Evolutionary conservation across 23 tunicate species (phyloP), one percentile per base, ranked within the genome.

Genomic region (Corella eumyota): DNA sequence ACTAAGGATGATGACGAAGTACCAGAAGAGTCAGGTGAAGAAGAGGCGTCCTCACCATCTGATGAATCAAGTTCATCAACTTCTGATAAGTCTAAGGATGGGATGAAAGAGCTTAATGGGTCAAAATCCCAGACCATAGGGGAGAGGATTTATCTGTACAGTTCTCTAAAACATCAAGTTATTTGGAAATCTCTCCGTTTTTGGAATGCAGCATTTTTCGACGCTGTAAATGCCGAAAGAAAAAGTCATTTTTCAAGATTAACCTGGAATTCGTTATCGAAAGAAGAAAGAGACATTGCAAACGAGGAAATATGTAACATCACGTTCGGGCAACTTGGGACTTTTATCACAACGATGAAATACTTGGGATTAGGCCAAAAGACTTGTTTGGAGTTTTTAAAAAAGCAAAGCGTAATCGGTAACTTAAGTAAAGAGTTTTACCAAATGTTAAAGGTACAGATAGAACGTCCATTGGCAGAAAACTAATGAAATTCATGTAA

Each of bases 131-230:
- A n/a, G n/a, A n/a, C n/a, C n/a, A n/a, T n/a, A n/a, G 57, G 22
- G 27, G 23, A 11, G 6, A 51, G 22, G 61, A 63, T 77, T 21
- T 85, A 60, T 51, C 46, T 85, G 29, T 76, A 85, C 44, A 78
- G 77, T 29, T 74, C 68, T 25, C 36, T 85, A 11, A 57, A 67
- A 30, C 57, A 72, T 30, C 95, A 85, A 59, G 17, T 61, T 21
- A 85, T 85, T 30, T 85, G 95, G 95, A 73, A 71, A 58, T 85
- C 95, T 30, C 37, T 77, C 28, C 70, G 95, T 13, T 85, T 85
- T 77, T 85, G 95, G 95, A 77, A 77, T 65, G 95, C 95, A 21
- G 95, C 95, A 21, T 85, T 85, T 54, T 77, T 77, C 64, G 67
- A 81, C 49, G 84, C 95, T 46, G 79, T 85, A 6, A 64, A 77